A percentile compares a stretch with the other conserved stretches of the same genome.
These are phyloP conservation scores for Orthosia incerta DNA, from an alignment of 2,888 invertebrate species.

Conservation along the genomic window DNA sequence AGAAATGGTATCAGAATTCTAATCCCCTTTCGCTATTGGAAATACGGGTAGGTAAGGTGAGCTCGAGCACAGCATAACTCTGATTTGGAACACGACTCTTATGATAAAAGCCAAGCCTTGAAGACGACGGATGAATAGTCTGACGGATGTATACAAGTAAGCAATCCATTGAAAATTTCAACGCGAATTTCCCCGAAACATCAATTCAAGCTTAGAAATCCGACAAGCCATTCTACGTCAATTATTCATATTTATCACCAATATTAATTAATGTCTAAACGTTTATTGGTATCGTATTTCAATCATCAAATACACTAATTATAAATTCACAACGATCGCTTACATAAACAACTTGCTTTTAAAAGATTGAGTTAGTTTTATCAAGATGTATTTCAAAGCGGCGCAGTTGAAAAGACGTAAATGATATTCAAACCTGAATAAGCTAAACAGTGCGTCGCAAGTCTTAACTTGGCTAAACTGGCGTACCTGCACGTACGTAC, in stretches of 20 bases:
- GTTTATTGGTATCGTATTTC: constrained; percentile 37
- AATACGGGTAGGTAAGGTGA: constrained; percentile 53
- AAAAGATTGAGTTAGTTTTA: constrained; percentile 54
- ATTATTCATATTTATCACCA: constrained; percentile 23
- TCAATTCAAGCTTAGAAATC: constrained; percentile 27
- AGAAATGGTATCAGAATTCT: constrained; percentile 56
- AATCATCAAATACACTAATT: constrained; percentile 29
- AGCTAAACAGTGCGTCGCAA: constrained; percentile 66
- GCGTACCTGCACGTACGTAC: constrained; percentile 69
- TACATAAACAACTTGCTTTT: constrained; percentile 48
- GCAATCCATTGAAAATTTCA: constrained; percentile 45
- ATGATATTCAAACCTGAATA: constrained; percentile 70
- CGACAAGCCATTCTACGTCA: constrained; percentile 14
- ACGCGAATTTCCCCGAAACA: constrained; percentile 24
- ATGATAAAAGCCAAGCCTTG: constrained; percentile 53
- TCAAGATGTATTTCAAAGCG: constrained; percentile 58
- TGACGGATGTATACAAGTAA: constrained; percentile 16
- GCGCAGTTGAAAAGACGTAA: constrained; percentile 60
- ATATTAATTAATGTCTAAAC: constrained; percentile 28
- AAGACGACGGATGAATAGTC: constrained; percentile 45
- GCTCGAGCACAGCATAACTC: constrained; percentile 33
- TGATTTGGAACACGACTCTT: constrained; percentile 56
- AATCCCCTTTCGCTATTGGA: constrained; percentile 46
- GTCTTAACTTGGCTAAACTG: constrained; percentile 66
- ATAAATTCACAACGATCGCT: constrained; percentile 34